A percentile compares a stretch with the other conserved stretches of the same genome.
Conservation (phyloP, 2,888 invertebrate species). For the Papilio demoleus region DNA sequence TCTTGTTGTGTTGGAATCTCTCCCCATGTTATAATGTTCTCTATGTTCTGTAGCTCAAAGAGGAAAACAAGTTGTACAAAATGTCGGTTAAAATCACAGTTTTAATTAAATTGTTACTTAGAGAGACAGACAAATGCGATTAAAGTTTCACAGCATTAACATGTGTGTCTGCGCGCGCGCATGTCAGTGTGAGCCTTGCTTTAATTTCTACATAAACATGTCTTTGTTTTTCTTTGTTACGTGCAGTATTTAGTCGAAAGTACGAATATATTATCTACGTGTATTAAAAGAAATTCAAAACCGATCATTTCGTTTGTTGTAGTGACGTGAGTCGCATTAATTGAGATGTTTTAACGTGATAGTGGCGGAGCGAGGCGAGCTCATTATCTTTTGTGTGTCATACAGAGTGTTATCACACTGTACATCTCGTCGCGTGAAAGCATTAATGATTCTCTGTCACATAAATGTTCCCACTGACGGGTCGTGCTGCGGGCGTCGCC, state of each 20-base stretch:
- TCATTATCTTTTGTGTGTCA: neutral
- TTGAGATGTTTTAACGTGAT: neutral
- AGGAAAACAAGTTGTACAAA: neutral
- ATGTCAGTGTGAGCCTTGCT: neutral
- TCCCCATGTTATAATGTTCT: neutral
- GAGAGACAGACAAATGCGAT: neutral
- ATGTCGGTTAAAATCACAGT: neutral
- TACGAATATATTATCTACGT: neutral
- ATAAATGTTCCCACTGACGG: slow-evolving; percentile 13
- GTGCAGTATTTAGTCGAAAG: neutral
- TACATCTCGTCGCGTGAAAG: slow-evolving; percentile 6
- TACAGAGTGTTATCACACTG: slow-evolving; percentile 4
- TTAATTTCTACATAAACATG: too few relatives aligned
- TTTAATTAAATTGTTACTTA: neutral
- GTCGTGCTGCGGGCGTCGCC: neutral
- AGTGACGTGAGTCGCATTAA: neutral
- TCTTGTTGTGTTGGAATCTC: too few relatives aligned
- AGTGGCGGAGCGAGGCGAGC: neutral
- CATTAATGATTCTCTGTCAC: neutral
- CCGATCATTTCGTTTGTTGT: neutral
- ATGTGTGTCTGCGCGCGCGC: neutral
- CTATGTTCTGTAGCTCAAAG: neutral
- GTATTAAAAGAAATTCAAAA: neutral
- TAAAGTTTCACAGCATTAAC: neutral
- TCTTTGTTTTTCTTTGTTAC: neutral